These are phyloP conservation scores for Drosophila pseudotakahashii DNA, from an alignment of 2,888 invertebrate species.

Conservation along the genomic window DNA sequence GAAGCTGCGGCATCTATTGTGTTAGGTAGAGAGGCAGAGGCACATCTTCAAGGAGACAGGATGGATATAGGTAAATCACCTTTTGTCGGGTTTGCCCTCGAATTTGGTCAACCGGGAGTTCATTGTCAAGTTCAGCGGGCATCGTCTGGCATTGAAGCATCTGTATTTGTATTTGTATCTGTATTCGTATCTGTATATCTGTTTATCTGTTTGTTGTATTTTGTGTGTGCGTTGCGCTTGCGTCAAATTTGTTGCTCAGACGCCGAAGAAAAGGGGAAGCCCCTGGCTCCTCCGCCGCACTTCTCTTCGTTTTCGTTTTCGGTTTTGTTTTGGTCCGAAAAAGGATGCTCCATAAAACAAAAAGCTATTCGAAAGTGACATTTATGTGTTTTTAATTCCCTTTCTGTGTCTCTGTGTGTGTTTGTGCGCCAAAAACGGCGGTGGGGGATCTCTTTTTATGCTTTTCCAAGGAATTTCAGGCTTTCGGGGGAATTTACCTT, in stretches of 20 bases:
- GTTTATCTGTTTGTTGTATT: conserved; percentile 10
- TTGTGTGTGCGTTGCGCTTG: conserved; percentile 65
- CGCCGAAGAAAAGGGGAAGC: neutral
- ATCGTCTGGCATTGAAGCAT: conserved; percentile 48
- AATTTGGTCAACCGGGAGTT: conserved; percentile 70
- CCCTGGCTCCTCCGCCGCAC: conserved; percentile 22
- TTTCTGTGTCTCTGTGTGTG: conserved; percentile 17
- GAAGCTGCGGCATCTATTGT: conserved; percentile 30
- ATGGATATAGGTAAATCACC: conserved; percentile 74
- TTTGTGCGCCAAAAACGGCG: neutral
- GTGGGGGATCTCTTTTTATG: conserved; percentile 45
- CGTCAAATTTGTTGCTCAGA: conserved; percentile 63
- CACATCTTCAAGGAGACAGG: conserved; percentile 16
- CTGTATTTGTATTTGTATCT: conserved; percentile 11
- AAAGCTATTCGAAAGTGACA: conserved; percentile 75
- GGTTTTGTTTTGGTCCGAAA: conserved; percentile 26
- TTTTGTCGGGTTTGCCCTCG: conserved; percentile 73
- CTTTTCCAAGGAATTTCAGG: conserved; percentile 61
- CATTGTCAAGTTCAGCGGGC: conserved; percentile 75
- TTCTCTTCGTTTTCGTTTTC: conserved; percentile 17
- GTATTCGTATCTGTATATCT: conserved; percentile 17
- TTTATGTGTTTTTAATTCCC: conserved; percentile 78
- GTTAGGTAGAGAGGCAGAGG: conserved; percentile 19
- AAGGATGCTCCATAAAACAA: conserved; percentile 70
- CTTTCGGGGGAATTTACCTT: conserved; percentile 65